These are phyloP conservation scores for Prosopocoilus inquinatus DNA, from an alignment of 2,888 invertebrate genomes.

Conservation along the genomic window DNA sequence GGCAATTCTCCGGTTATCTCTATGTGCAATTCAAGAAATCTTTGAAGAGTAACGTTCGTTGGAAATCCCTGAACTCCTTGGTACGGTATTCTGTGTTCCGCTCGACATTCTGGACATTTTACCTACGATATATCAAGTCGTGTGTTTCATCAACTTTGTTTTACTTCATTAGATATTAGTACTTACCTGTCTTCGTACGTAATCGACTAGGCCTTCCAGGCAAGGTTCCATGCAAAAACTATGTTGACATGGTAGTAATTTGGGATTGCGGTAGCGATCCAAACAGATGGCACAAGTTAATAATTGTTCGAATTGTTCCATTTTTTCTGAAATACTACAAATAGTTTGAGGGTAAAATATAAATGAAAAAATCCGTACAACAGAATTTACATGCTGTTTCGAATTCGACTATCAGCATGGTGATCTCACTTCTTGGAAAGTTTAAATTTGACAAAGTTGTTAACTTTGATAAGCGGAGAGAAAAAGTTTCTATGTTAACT, in stretches of 20 bases:
- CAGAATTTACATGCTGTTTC: too few species aligned
- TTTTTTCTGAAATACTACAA: slow-evolving; percentile 40
- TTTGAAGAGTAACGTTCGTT: slow-evolving; percentile 91
- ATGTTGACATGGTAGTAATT: slow-evolving; percentile 98
- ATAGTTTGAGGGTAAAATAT: background rate
- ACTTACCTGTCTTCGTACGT: slow-evolving; percentile 84
- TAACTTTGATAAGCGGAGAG: too few species aligned
- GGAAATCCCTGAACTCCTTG: slow-evolving; percentile 93
- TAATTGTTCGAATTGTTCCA: slow-evolving; percentile 97
- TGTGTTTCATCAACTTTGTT: background rate
- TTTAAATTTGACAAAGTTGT: too few species aligned
- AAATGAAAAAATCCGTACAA: too few species aligned
- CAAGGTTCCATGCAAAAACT: slow-evolving; percentile 99
- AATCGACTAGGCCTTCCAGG: slow-evolving; percentile 95
- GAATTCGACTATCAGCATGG: too few species aligned
- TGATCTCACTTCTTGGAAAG: too few species aligned
- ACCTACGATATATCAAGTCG: slow-evolving; percentile 59
- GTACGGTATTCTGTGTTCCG: slow-evolving; percentile 94
- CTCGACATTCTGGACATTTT: slow-evolving; percentile 97
- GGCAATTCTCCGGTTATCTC: slow-evolving; percentile 90
- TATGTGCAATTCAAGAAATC: slow-evolving; percentile 91
- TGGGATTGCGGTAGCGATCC: slow-evolving; percentile 96
- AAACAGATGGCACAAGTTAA: slow-evolving; percentile 98
- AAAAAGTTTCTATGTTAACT: too few species aligned
- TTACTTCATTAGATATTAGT: background rate